phyloP scores from a whole-genome alignment of 2,888 invertebrate genomes.

The Euphydryas editha region DNA sequence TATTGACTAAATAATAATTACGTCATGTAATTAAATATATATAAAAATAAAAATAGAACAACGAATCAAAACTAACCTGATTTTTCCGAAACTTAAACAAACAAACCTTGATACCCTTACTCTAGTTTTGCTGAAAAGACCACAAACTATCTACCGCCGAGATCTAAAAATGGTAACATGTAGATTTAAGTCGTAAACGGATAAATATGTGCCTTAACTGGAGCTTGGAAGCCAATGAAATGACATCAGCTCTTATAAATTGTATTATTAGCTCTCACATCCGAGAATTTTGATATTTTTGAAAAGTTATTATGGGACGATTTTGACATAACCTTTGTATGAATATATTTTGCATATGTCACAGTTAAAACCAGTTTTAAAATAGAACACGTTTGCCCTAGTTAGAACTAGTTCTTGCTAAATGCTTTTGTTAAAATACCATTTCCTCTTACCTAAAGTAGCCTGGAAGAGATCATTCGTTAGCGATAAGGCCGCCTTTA shows the following conservation, averaged over 20 bases:
- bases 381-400: too few species aligned
- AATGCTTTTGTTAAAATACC: too few species aligned
- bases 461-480: too few species aligned
- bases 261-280: conserved; percentile 23
- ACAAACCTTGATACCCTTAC: background rate
- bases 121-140: background rate
- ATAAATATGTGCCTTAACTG: conserved; percentile 25
- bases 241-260: conserved; percentile 31
- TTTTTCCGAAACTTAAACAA: background rate
- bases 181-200: conserved; percentile 21
- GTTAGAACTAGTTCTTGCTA: too few species aligned
- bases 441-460: too few species aligned
- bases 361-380: too few species aligned
- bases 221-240: conserved; percentile 26
- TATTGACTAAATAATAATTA: too few species aligned
- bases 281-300: background rate
- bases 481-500: too few species aligned
- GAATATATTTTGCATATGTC: too few species aligned
- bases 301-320: background rate
- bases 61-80: background rate
- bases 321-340: background rate
- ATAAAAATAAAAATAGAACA: too few species aligned
- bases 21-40: too few species aligned
- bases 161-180: background rate
- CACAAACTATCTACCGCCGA: background rate